Evolutionary conservation across 2,888 invertebrate species (phyloP).

Genomic region (Zygaena filipendulae): DNA sequence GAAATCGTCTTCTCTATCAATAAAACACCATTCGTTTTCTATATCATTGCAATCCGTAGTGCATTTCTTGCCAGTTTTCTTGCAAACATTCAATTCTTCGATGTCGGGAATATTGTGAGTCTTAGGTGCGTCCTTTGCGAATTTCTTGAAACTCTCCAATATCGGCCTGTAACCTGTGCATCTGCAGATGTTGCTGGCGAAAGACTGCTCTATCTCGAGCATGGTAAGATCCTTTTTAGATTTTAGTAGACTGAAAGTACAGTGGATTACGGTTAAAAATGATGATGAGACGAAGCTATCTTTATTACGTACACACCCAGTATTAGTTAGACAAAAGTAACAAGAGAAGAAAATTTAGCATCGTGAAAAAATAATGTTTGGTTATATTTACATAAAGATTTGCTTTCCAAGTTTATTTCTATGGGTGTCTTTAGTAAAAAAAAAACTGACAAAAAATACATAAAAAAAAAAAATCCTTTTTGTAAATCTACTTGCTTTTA

Average conservation of each 20-base stretch:
- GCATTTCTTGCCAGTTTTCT: constrained; percentile 16
- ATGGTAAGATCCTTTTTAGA: constrained; percentile 50
- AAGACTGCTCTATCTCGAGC: constrained; percentile 75
- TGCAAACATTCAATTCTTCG: constrained; percentile 38
- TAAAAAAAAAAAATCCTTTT: no score
- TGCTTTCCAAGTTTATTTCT: no score
- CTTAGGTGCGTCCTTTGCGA: constrained; percentile 66
- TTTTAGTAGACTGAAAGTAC: constrained; percentile 27
- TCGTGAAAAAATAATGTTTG: no score
- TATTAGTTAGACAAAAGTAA: no score
- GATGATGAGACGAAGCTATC: no score
- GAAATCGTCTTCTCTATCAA: constrained; percentile 65
- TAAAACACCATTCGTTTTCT: constrained; percentile 27
- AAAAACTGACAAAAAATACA: no score
- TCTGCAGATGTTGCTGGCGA: constrained; percentile 79
- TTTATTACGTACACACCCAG: no score
- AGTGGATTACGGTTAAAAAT: no score
- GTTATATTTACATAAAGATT: no score
- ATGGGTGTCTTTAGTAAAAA: no score
- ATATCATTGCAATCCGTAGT: constrained; percentile 17
- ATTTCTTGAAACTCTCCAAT: constrained; percentile 78
- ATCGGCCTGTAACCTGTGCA: constrained; percentile 84
- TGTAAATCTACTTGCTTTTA: no score
- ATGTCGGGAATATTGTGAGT: constrained; percentile 50
- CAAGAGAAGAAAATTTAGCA: no score